Conservation (phyloP, 2,113 vertebrate genomes). For the Herpetotheres cachinnans region DNA sequence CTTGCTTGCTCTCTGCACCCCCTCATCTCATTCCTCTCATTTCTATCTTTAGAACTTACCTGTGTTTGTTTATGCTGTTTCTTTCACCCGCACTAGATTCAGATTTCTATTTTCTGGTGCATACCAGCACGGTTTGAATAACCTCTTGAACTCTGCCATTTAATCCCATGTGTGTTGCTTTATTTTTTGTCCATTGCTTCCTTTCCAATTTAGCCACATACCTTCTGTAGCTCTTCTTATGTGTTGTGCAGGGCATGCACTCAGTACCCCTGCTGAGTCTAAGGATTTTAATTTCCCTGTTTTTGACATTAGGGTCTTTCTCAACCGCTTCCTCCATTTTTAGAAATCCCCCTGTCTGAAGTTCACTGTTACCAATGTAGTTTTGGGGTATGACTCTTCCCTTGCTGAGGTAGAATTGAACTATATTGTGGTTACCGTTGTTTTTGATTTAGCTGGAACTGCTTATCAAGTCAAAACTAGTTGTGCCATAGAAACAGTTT, state of each 20-base stretch:
- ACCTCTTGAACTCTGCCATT: neutral
- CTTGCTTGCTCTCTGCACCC: neutral
- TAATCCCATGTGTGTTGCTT: neutral
- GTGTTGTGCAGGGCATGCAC: neutral
- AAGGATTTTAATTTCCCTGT: conserved; percentile 6
- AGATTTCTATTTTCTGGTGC: neutral
- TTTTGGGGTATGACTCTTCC: neutral
- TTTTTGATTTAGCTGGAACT: neutral
- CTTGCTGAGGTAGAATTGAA: neutral
- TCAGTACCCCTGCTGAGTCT: conserved; percentile 19
- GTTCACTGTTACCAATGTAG: neutral
- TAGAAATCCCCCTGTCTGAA: conserved; percentile 17
- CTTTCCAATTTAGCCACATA: neutral
- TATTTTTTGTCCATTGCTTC: neutral
- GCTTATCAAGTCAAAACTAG: neutral
- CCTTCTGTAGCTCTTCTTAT: neutral
- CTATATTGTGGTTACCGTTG: neutral
- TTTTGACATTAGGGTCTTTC: conserved; percentile 16
- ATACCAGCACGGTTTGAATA: neutral
- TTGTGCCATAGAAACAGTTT: neutral
- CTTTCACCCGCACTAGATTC: neutral
- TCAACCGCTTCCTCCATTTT: conserved; percentile 1
- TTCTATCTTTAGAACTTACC: neutral
- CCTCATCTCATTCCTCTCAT: neutral
- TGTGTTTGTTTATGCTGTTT: neutral